A percentile compares a stretch with the other conserved stretches of the same genome.
phyloP scores from a whole-genome alignment of 2,113 vertebrate species.

The Silurus asotus region DNA sequence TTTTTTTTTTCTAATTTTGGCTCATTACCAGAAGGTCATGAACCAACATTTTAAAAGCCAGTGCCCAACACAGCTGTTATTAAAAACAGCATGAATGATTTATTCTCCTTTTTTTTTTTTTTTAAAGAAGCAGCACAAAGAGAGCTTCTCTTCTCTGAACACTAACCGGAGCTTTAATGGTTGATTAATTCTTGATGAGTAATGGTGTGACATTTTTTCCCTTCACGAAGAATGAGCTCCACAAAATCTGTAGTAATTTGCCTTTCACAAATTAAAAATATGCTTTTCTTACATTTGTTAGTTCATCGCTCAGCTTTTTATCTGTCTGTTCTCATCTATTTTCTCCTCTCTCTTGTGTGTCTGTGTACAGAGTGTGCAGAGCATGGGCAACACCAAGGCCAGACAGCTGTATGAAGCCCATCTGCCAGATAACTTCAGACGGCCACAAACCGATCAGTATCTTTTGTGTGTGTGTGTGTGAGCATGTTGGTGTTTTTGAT shows the following conservation, averaged over 20 bases:
- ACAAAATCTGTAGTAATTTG: slow-evolving; percentile 66
- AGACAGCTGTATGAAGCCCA: slow-evolving; percentile 91
- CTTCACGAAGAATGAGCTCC: slow-evolving; percentile 57
- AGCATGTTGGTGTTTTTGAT: background rate
- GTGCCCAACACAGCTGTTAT: slow-evolving; percentile 4
- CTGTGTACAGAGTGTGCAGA: slow-evolving; percentile 90
- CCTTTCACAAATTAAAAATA: slow-evolving; percentile 50
- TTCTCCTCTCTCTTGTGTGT: slow-evolving; percentile 16
- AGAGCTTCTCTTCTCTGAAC: slow-evolving; percentile 62
- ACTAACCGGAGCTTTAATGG: slow-evolving; percentile 69
- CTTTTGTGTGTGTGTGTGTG: slow-evolving; percentile 67
- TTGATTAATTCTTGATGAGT: slow-evolving; percentile 74
- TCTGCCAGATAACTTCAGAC: slow-evolving; percentile 93
- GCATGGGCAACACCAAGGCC: slow-evolving; percentile 95
- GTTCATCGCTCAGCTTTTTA: background rate
- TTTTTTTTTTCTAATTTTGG: background rate
- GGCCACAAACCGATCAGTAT: slow-evolving; percentile 99
- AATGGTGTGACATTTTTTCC: slow-evolving; percentile 63
- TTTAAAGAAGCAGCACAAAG: slow-evolving; percentile 17
- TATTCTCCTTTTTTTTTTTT: slow-evolving; percentile 7
- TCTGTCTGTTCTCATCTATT: background rate
- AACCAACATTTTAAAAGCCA: background rate
- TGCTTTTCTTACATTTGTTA: slow-evolving; percentile 12
- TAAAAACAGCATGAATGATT: slow-evolving; percentile 30
- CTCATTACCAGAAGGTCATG: background rate